These are phyloP conservation scores for Motacilla tschutschensis DNA, from an alignment of 2,113 vertebrate genomes.

Conservation along the genomic window DNA sequence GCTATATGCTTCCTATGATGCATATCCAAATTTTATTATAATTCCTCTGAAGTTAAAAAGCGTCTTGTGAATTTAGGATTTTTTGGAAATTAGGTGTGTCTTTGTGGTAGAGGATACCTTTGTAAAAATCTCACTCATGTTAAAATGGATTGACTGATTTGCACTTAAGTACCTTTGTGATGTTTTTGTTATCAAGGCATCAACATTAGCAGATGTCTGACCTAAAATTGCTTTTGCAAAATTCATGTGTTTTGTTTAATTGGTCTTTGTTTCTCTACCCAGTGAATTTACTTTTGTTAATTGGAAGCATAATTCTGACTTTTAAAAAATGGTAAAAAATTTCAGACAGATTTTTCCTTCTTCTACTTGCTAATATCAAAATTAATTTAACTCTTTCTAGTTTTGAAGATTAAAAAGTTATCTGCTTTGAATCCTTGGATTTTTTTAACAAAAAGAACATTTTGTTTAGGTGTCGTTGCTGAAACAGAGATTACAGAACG, in stretches of 20 bases:
- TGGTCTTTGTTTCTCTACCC: background rate
- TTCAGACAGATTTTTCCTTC: background rate
- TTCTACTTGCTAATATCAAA: background rate
- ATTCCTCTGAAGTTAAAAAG: background rate
- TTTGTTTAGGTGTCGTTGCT: constrained; percentile 84
- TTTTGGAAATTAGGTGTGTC: background rate
- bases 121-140: background rate
- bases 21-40: background rate
- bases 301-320: background rate
- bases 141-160: background rate
- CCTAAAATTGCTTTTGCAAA: background rate
- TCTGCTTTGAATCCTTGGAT: background rate
- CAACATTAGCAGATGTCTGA: background rate
- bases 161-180: background rate
- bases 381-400: background rate
- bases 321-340: background rate
- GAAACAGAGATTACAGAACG: constrained; percentile 81
- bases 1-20: background rate
- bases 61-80: background rate
- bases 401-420: background rate
- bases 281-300: background rate
- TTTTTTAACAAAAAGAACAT: background rate
- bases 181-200: background rate
- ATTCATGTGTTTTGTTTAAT: background rate
- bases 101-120: background rate